Evolutionary conservation across 2,113 vertebrate genomes (phyloP).

Genomic region (Picathartes gymnocephalus): DNA sequence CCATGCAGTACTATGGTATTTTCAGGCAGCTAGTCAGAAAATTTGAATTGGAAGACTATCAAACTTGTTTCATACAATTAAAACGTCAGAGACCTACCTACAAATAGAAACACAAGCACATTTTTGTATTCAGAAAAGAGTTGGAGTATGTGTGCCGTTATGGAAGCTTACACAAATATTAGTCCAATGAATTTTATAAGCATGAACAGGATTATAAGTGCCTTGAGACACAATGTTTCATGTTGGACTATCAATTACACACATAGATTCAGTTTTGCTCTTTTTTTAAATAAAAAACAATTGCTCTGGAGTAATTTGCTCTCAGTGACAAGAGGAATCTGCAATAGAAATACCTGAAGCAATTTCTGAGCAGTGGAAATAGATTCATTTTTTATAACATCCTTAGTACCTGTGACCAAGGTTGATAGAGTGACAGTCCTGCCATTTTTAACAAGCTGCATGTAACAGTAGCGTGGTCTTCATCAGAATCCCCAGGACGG

Average conservation of each 20-base stretch:
- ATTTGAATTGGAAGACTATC: neutral
- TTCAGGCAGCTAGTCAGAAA: neutral
- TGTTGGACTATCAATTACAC: neutral
- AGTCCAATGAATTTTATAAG: neutral
- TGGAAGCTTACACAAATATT: neutral
- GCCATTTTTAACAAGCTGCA: neutral
- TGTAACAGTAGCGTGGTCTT: accelerated
- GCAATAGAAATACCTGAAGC: neutral
- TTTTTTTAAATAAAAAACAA: neutral
- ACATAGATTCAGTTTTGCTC: neutral
- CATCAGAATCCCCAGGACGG: neutral
- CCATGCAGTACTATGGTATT: neutral
- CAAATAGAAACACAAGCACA: neutral
- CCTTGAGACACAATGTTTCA: neutral
- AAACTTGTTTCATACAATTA: neutral
- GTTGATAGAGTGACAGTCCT: neutral
- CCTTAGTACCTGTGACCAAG: too few relatives aligned
- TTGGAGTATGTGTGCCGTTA: neutral
- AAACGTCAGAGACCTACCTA: neutral
- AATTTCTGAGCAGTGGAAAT: neutral
- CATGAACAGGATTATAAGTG: neutral
- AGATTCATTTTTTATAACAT: neutral
- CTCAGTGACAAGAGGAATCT: neutral
- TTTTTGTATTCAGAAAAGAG: neutral
- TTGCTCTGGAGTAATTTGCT: neutral